A percentile compares a stretch with the other conserved stretches of the same genome.
Conservation (phyloP, 2,888 invertebrate species). For the Diplazon laetatorius region DNA sequence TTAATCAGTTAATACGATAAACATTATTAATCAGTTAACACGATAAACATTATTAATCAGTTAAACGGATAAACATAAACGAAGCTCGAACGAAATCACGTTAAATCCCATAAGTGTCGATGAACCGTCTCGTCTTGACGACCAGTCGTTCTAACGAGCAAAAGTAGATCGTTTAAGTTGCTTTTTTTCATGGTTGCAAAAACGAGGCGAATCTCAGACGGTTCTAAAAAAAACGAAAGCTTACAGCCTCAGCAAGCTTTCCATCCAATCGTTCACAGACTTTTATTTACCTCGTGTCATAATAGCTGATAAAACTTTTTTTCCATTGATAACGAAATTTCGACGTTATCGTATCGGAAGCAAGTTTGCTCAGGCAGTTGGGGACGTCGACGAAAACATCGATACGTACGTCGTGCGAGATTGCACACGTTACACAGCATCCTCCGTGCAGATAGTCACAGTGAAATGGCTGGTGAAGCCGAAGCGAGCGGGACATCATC, state of each 20-base stretch:
- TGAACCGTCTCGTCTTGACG: too few species aligned
- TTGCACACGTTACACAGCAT: conserved; percentile 14
- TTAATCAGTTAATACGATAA: too few species aligned
- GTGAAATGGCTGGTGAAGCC: conserved; percentile 33
- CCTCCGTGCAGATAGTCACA: conserved; percentile 33
- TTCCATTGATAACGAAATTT: not conserved
- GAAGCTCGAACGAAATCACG: too few species aligned
- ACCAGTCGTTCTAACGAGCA: not conserved
- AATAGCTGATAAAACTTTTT: conserved; percentile 1
- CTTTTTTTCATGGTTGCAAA: conserved; percentile 10
- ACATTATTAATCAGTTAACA: too few species aligned
- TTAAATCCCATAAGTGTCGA: too few species aligned
- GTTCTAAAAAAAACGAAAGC: too few species aligned
- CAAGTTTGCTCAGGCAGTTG: not conserved
- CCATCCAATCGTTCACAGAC: conserved; percentile 2
- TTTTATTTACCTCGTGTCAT: not conserved
- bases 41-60: too few species aligned
- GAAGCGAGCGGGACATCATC: conserved; percentile 20
- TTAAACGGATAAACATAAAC: too few species aligned
- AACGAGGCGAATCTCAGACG: too few species aligned
- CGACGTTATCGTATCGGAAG: conserved; percentile 2
- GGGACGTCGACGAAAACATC: not conserved
- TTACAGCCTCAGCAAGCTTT: not conserved
- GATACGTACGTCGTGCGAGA: conserved; percentile 17
- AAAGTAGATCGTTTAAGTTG: not conserved